A percentile compares a stretch with the other conserved stretches of the same genome.
Evolutionary conservation across 2,888 invertebrate genomes (phyloP).

Genomic region (Chironomus riparius): DNA sequence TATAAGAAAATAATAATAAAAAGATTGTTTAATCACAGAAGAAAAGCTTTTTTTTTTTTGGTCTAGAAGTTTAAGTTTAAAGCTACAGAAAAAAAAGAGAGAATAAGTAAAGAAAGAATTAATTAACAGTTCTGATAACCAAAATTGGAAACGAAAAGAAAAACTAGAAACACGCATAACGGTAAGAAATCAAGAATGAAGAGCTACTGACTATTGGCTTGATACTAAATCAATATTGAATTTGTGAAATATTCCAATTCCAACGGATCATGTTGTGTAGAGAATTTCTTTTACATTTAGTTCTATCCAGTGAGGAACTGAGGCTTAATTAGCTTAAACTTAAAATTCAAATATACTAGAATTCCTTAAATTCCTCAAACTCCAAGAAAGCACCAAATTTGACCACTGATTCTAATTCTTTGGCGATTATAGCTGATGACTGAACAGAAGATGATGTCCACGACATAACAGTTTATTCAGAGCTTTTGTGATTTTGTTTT

Average conservation of each 20-base stretch:
- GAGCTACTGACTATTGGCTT: neutral
- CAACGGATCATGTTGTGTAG: no score
- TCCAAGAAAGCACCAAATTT: no score
- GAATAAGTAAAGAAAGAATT: neutral
- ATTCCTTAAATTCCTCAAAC: no score
- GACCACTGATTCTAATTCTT: no score
- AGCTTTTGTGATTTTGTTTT: neutral
- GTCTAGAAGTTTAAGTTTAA: neutral
- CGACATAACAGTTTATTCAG: neutral
- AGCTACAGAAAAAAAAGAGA: neutral
- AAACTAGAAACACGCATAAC: conserved; percentile 20
- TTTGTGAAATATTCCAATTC: neutral
- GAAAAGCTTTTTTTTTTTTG: neutral
- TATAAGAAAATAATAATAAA: neutral
- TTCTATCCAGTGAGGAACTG: no score
- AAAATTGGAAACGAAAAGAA: conserved; percentile 14
- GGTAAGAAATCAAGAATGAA: conserved; percentile 16
- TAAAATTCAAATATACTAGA: no score
- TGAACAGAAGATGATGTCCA: neutral
- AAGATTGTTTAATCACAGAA: neutral
- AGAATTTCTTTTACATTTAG: no score
- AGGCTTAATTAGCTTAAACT: no score
- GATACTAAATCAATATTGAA: conserved; percentile 16
- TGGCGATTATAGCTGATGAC: no score
- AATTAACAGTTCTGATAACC: neutral